Evolutionary conservation across 2,888 invertebrate genomes (phyloP), one percentile per base, ranked within the genome.

Genomic region (Melieria picta): DNA sequence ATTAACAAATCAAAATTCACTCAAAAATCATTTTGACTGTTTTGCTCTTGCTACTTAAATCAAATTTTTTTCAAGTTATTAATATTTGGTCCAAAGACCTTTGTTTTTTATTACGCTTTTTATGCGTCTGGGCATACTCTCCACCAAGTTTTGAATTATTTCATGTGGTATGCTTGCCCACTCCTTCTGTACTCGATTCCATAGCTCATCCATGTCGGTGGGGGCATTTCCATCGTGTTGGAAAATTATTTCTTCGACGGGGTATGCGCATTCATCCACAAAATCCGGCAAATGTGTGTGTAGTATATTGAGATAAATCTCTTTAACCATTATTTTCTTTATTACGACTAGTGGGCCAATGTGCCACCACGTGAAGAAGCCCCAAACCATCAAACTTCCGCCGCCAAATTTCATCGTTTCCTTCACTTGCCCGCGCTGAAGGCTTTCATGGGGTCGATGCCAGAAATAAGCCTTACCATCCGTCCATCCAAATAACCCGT

Each of bases 341-440:
- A 70, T 73, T 57, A 52, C 69, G 3, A 58, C 11, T 42, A 75
- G 13, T 9, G 69, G 71, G 9, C 75, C 66, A 47, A 74, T 16
- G 57, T 74, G 52, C 64, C 66, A 75, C 73, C 75, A 74, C n/a
- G 64, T 73, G 47, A 75, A 75, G 56, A 72, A 75, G n/a, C 72
- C 68, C 73, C 70, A 75, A n/a, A 74, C 72, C 75, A 73, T 74
- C 46, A 75, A 50, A 60, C 48, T 72, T 43, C 71, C 72, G 48
- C 72, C 72, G 13, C 72, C 74, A 16, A 74, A 74, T 47, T 74
- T 72, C 42, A 74, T 50, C 6, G 71, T 69, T 60, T 74, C 30
- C 45, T 69, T 74, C 13, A 66, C 48, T 4, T 70, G 63, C 10
- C 63, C 66, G 2, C 30, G 50, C 52, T 65, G 50, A 7, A 65